Evolutionary conservation across 1,140 invertebrate species (phyloP).

Genomic region (Ostrea edulis): DNA sequence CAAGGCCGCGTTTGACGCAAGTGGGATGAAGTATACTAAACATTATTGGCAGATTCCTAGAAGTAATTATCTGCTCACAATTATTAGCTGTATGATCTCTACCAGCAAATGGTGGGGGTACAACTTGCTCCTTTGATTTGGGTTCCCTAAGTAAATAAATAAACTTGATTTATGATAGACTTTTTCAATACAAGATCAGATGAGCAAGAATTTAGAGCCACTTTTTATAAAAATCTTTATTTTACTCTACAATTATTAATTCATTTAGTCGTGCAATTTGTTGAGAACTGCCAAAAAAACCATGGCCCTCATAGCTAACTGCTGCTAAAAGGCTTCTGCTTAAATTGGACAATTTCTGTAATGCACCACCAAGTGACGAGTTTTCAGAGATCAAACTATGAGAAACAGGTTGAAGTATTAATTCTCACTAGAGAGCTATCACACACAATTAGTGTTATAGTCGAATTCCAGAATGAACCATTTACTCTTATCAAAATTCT

Average conservation of each 20-base stretch:
- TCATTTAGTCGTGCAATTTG: not conserved
- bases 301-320: not conserved
- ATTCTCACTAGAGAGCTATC: not conserved
- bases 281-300: slow-evolving; percentile 14
- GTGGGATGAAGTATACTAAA: slow-evolving; percentile 33
- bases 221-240: not conserved
- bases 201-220: not conserved
- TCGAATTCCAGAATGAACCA: not conserved
- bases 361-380: not conserved
- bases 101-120: not conserved
- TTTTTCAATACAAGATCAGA: not conserved
- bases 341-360: slow-evolving; percentile 7
- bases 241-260: not conserved
- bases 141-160: not conserved
- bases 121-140: not conserved
- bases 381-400: not conserved
- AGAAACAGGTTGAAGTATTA: slow-evolving; percentile 12
- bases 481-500: not conserved
- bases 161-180: not conserved
- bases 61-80: not conserved
- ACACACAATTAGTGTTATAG: not conserved
- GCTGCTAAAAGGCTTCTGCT: not conserved
- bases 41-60: slow-evolving; percentile 18
- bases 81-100: not conserved
- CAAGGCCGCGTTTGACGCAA: slow-evolving; percentile 18